Percentiles rank a stretch among this genome's conserved stretches.
phyloP scores from a whole-genome alignment of 2,113 vertebrate species.

The Spizaetus ornatus region DNA sequence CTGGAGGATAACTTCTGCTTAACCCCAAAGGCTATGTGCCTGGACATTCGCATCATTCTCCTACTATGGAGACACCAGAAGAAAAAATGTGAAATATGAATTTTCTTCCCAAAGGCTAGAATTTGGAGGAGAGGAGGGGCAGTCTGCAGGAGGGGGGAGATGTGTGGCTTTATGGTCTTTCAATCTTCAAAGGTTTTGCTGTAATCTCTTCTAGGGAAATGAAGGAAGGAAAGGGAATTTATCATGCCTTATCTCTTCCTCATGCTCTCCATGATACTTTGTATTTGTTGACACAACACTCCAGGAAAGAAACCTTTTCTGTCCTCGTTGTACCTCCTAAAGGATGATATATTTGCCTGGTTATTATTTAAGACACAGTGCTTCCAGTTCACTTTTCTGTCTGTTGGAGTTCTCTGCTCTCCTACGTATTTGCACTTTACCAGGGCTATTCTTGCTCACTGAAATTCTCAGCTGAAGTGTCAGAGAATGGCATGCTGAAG shows the following conservation, averaged over 20 bases:
- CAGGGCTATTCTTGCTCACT: background rate
- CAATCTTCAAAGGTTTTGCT: background rate
- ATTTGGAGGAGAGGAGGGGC: background rate
- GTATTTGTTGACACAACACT: background rate
- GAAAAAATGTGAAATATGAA: background rate
- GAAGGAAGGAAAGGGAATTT: background rate
- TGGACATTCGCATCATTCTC: background rate
- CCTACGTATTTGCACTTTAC: background rate
- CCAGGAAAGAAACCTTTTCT: background rate
- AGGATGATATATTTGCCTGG: background rate
- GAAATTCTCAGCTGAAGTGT: background rate
- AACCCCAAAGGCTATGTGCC: background rate
- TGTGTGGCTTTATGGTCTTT: background rate
- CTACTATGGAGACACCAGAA: background rate
- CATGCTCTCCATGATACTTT: background rate
- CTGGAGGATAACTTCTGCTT: background rate
- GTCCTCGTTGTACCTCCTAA: background rate
- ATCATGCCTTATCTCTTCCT: background rate
- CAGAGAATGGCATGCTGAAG: background rate
- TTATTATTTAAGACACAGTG: background rate
- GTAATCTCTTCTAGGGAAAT: background rate
- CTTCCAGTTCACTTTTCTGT: background rate
- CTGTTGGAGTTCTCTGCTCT: background rate
- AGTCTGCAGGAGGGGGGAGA: background rate
- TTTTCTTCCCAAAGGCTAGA: background rate